Base-by-base conservation (phyloP, 2,888 invertebrate genomes). In the Chromoteleia sp. region DNA sequence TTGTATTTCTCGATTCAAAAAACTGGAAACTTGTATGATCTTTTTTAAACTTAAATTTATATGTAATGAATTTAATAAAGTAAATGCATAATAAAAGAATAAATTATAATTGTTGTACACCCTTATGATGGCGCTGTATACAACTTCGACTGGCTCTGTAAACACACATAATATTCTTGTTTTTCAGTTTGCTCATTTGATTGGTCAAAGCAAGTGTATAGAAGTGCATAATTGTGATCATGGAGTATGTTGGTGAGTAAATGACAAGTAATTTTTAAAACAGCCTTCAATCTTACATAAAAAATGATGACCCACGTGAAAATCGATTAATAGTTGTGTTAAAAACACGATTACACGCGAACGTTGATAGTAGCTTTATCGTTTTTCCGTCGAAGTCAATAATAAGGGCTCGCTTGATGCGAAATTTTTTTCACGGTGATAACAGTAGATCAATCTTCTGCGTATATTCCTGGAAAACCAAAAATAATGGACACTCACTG, bases 221-320 rank as follows among this genome's bases (percentile, higher is more conserved):
- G 71, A 43, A 78, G 78, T 52, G 43, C 36, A 41, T 67, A 63
- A 74, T 67, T 75, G 59, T 80, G 70, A 77, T 77, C 73, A 81
- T 77, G 82, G 82, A 82, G 82, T 82, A 65, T 70, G 77, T 78
- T 56, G 78, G 82, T 82, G 33, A 82, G 82, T 78, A 78, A 71
- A 82, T 82, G 77, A 77, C 73, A 74, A 74, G 76, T 61, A 58
- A 65, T 48, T 71, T 77, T 81, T 39, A 65, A 36, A 67, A 50
- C n/a, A 30, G 3, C n/a, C 36, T 48, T 5, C 8, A 5, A 19
- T 41, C 8, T 36, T 15, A 0, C 6, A n/a, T 1, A 17, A 33
- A 59, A 25, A 17, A 14, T 41, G 12, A 45, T 19, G 30, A 33
- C 15, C 17, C 25, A 6, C 21, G 6, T 41, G n/a, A 12, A 68